Base-by-base conservation (phyloP, 64 coral and sea anemone species). In the Dendrophyllia cribrosa region DNA sequence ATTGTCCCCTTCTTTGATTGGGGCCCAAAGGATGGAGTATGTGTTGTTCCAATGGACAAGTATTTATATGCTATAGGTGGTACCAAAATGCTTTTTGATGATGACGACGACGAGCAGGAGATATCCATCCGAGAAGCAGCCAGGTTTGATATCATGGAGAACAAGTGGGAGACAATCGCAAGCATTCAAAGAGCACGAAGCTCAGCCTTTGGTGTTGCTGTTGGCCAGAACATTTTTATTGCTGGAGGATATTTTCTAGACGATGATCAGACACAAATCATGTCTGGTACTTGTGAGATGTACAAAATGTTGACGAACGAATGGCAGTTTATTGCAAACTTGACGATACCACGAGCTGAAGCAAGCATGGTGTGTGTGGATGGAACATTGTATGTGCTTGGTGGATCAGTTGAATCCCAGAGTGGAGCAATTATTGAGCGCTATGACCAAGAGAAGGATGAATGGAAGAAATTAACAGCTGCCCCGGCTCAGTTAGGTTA, bases 311-410 rank as follows among this genome's bases (percentile, higher is more conserved):
- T n/a, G 9, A 22, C 75, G 9, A 77, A 77, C 21, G 75, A 77
- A 58, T 77, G 75, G 51, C 75, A 77, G 51, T 56, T 15, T 24
- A 77, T 56, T 58, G 75, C 49, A 58, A 52, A 50, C 45, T 77
- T 77, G 50, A 34, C 1, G 22, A 10, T 25, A 22, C 9, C 50
- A 53, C 75, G 51, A 5, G 0, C 0, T 17, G 0, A 11, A 7
- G 75, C 49, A 21, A 77, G 75, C 12, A 77, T 77, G 75, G 9
- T 53, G 75, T 77, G 75, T 77, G 47, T 77, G 19, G 55, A 77
- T 7, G 51, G 75, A 56, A 77, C 49, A 0, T 9, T 77, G 3
- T 77, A 53, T 55, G 75, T 77, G 48, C 51, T 77, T 9, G 75
- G 75, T 77, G 75, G 75, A 4, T 0, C 44, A 3, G 69, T 14